These are phyloP conservation scores for Sebastes fasciatus DNA, from an alignment of 2,113 vertebrate species.

Conservation along the genomic window DNA sequence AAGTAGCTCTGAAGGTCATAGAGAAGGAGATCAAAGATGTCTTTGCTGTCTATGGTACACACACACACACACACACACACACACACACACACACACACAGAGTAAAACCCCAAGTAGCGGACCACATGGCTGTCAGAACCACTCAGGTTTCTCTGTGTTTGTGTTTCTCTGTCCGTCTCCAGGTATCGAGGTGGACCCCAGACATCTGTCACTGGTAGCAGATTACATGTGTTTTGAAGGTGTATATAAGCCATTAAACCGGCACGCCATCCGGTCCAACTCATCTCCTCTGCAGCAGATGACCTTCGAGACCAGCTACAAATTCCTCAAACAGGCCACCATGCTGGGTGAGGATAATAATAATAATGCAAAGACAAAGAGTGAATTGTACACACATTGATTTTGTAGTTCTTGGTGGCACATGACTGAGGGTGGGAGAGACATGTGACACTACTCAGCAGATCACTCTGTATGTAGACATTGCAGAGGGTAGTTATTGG, in stretches of 20 bases:
- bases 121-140: not conserved
- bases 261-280: conserved; percentile 91
- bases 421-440: not conserved
- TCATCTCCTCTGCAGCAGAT: conserved; percentile 98
- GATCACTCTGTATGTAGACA: not conserved
- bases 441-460: not conserved
- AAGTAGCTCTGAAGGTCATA: conserved; percentile 93
- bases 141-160: not conserved
- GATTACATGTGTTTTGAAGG: conserved; percentile 99
- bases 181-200: conserved; percentile 96
- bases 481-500: not conserved
- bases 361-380: too few relatives aligned
- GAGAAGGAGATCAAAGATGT: conserved; percentile 99
- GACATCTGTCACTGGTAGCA: conserved; percentile 96
- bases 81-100: not conserved
- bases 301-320: conserved; percentile 98
- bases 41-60: conserved; percentile 96
- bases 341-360: conserved; percentile 70
- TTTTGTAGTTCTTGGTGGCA: not conserved
- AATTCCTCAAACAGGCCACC: conserved; percentile 94
- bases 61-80: not conserved
- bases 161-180: not conserved
- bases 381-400: not conserved
- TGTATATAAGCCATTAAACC: conserved; percentile 92
- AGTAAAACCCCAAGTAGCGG: not conserved